phyloP scores from a whole-genome alignment of 2,113 vertebrate genomes.

The Myotis brandtii region DNA sequence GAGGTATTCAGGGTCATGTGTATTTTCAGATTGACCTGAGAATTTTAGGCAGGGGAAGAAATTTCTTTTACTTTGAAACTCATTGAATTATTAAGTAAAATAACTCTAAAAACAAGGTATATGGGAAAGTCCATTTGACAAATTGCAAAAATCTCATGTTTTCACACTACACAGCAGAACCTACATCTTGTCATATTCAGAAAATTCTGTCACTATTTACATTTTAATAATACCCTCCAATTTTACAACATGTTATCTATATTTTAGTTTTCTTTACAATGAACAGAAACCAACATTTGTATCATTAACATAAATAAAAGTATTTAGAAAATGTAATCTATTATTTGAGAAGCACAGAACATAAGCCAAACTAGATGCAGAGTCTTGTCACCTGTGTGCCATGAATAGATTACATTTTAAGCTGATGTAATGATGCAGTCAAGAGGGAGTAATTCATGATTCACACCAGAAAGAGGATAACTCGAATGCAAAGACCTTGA shows the following conservation, averaged over 20 bases:
- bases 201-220: background rate
- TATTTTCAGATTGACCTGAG: slow-evolving; percentile 41
- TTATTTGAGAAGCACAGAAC: background rate
- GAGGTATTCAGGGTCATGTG: background rate
- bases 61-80: background rate
- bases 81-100: slow-evolving; percentile 38
- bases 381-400: background rate
- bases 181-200: background rate
- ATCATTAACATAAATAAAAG: background rate
- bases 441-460: background rate
- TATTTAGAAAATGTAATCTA: background rate
- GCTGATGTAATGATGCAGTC: background rate
- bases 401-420: background rate
- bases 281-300: background rate
- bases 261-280: slow-evolving; percentile 22
- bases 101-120: background rate
- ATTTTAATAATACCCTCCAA: background rate
- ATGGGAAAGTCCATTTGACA: background rate
- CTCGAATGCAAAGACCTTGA: background rate
- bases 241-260: background rate
- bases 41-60: slow-evolving; percentile 47
- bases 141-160: background rate
- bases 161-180: background rate
- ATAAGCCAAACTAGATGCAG: background rate
- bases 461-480: background rate